Evolutionary conservation across 2,113 vertebrate genomes (phyloP), one percentile per base, ranked within the genome.

Genomic region (Epinephelus lanceolatus): DNA sequence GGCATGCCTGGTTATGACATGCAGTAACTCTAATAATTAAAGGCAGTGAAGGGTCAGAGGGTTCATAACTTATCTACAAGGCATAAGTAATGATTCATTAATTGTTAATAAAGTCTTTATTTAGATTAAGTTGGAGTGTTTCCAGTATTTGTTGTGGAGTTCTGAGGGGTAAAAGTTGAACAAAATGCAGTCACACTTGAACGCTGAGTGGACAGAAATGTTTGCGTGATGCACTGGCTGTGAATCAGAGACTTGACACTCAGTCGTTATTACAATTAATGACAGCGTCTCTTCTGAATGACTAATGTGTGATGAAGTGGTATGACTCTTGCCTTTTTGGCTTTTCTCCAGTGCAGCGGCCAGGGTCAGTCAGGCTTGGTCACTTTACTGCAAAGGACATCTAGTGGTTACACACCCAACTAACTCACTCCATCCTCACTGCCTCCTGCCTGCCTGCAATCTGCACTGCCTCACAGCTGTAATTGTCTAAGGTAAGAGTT

Each of bases 171-270:
- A 82, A 86, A 91, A 88, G 80, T 90, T 84, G 45, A 76, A 55
- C 23, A 51, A 82, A 89, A 88, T 56, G 78, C 83, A 56, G 78
- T 71, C 56, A 51, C 71, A 49, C 60, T 72, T 23, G 52, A 73
- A 68, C 89, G 86, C 86, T 92, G 92, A 94, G 81, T 75, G 61
- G 66, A 42, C 89, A 83, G 3, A 90, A 88, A 83, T 78, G 80
- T 83, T 89, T 82, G 71, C 63, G 9, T 27, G 75, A 79, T 78
- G 78, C n/a, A 18, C 37, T 71, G 85, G 76, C 85, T 73, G 60
- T 94, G 93, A 95, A 90, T 95, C 94, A 95, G 80, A 86, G 83
- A 66, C 85, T 80, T 83, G 88, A 86, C 87, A 76, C 89, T 88
- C 87, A 55, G 62, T 86, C 27, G 88, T 88, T 87, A 85, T 90